Conservation (phyloP, 2,797 vertebrate genomes). For the Channallabes apus region DNA sequence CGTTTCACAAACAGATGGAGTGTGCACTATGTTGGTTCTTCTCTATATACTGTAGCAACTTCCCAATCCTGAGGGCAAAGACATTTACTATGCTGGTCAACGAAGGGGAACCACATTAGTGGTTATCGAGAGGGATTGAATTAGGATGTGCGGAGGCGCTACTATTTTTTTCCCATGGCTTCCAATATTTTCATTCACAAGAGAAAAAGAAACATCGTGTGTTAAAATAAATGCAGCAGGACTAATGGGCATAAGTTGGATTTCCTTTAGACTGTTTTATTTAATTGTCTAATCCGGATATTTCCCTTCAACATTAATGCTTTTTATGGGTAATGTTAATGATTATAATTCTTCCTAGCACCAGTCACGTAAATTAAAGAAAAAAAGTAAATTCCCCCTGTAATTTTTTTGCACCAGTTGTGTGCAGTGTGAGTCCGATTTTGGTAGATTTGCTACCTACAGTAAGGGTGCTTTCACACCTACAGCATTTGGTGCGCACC, state of each 20-base stretch:
- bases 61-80: not conserved
- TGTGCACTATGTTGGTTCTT: not conserved
- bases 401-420: not conserved
- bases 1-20: not conserved
- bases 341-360: no score
- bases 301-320: constrained; percentile 1
- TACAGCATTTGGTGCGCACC: no score
- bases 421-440: not conserved
- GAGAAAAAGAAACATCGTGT: not conserved
- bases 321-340: not conserved
- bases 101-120: not conserved
- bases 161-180: not conserved
- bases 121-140: not conserved
- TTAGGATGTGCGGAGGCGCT: not conserved
- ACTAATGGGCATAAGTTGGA: not conserved
- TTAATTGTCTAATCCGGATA: constrained; percentile 6
- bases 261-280: constrained; percentile 8
- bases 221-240: not conserved
- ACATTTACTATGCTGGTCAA: not conserved
- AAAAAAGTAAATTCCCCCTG: no score
- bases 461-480: no score
- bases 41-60: not conserved
- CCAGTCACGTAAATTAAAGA: no score
- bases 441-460: not conserved
- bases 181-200: not conserved